Conservation (phyloP, 2,113 vertebrate genomes). For the Ptilonorhynchus violaceus region DNA sequence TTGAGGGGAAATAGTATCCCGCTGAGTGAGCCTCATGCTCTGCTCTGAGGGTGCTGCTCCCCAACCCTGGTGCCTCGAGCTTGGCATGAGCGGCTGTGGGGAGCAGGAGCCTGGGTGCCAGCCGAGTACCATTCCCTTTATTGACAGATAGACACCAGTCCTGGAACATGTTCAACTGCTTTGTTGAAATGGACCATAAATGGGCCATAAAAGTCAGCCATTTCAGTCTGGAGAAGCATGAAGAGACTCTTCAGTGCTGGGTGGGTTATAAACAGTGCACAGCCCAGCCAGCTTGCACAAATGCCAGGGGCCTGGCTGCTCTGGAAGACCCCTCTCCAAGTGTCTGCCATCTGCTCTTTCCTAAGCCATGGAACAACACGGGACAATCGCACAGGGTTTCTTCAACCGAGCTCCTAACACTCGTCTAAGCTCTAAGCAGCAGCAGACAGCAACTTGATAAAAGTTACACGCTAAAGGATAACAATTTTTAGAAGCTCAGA, state of each 20-base stretch:
- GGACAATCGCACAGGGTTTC: background rate
- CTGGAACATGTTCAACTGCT: constrained; percentile 23
- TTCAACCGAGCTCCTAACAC: background rate
- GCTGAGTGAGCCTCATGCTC: background rate
- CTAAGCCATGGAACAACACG: background rate
- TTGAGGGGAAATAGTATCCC: background rate
- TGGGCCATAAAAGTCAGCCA: constrained; percentile 21
- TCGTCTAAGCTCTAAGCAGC: background rate
- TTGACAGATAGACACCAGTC: background rate
- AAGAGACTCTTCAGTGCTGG: constrained; percentile 36
- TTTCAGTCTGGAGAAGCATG: constrained; percentile 34
- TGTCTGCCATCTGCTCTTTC: background rate
- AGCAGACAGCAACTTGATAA: background rate
- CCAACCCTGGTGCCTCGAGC: background rate
- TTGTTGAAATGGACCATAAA: constrained; percentile 26
- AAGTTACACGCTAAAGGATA: background rate
- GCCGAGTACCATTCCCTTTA: background rate
- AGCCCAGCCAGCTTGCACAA: background rate
- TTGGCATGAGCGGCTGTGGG: fast-evolving
- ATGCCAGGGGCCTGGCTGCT: background rate
- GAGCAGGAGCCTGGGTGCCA: background rate
- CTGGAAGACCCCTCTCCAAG: background rate
- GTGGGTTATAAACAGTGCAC: background rate
- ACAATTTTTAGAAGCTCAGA: background rate
- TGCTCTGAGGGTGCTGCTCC: background rate